Percentiles rank a stretch among this genome's conserved stretches.
phyloP scores from a whole-genome alignment of 1,140 invertebrate species.

The Venustaconcha ellipsiformis region DNA sequence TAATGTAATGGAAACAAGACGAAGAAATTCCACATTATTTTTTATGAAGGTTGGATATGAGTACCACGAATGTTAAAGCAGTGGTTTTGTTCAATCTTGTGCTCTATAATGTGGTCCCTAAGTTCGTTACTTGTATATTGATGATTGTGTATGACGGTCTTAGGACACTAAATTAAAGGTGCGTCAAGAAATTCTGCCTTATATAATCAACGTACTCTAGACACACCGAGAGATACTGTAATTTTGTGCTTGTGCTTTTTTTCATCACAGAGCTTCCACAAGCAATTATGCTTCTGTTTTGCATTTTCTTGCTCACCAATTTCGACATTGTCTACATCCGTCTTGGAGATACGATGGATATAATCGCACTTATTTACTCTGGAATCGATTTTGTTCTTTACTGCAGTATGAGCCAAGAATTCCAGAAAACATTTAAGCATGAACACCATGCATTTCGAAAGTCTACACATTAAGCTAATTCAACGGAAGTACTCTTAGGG shows the following conservation, averaged over 20 bases:
- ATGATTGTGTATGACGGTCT: constrained; percentile 69
- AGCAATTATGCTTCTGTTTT: constrained; percentile 69
- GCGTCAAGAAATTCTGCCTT: constrained; percentile 39
- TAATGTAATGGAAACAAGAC: constrained; percentile 25
- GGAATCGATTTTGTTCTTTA: constrained; percentile 94
- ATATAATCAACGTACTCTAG: constrained; percentile 11
- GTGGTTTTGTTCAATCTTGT: constrained; percentile 56
- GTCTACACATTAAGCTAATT: too few relatives aligned
- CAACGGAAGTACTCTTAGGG: too few relatives aligned
- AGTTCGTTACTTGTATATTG: constrained; percentile 69
- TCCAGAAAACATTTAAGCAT: constrained; percentile 78
- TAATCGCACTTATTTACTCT: constrained; percentile 89
- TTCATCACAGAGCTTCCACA: constrained; percentile 87
- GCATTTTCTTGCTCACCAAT: constrained; percentile 48
- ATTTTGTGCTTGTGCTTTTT: constrained; percentile 89
- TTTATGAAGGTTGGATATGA: constrained; percentile 39
- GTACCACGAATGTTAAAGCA: constrained; percentile 30
- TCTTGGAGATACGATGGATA: constrained; percentile 91
- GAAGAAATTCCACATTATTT: constrained; percentile 29
- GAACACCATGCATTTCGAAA: too few relatives aligned
- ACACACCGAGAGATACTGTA: constrained; percentile 89
- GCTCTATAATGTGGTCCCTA: constrained; percentile 58
- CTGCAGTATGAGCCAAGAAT: constrained; percentile 93
- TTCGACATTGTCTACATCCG: constrained; percentile 63
- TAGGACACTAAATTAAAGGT: constrained; percentile 51